These are phyloP conservation scores for Alcis repandata DNA, from an alignment of 2,888 invertebrate species.

Conservation along the genomic window DNA sequence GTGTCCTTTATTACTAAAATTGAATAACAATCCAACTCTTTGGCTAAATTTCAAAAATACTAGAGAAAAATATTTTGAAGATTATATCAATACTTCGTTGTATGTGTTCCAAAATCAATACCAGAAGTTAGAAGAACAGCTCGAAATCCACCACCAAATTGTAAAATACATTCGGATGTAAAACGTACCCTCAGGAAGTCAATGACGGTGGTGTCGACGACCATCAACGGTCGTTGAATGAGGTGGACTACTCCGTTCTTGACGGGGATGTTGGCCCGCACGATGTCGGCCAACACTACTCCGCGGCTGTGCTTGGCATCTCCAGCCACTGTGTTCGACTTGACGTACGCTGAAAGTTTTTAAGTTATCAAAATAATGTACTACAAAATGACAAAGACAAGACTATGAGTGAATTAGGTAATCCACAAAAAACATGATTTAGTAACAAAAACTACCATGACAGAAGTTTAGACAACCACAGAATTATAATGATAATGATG, in stretches of 20 bases:
- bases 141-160: slow-evolving; percentile 10
- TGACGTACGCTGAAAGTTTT: slow-evolving; percentile 90
- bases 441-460: neutral
- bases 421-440: neutral
- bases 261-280: slow-evolving; percentile 96
- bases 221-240: slow-evolving; percentile 96
- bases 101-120: neutral
- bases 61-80: no score
- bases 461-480: neutral
- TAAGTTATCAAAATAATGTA: neutral
- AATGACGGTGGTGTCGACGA: slow-evolving; percentile 95
- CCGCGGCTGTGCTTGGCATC: slow-evolving; percentile 93
- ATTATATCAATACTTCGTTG: neutral
- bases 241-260: slow-evolving; percentile 97
- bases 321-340: slow-evolving; percentile 93
- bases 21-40: no score
- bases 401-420: neutral
- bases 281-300: slow-evolving; percentile 95
- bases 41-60: no score
- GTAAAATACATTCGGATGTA: neutral
- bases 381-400: neutral
- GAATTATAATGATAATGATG: neutral
- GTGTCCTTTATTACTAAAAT: no score
- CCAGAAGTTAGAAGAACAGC: neutral
- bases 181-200: slow-evolving; percentile 68